Percentiles rank a stretch among this genome's conserved stretches.
Conservation (phyloP, 2,797 vertebrate genomes). For the Podarcis lilfordi region DNA sequence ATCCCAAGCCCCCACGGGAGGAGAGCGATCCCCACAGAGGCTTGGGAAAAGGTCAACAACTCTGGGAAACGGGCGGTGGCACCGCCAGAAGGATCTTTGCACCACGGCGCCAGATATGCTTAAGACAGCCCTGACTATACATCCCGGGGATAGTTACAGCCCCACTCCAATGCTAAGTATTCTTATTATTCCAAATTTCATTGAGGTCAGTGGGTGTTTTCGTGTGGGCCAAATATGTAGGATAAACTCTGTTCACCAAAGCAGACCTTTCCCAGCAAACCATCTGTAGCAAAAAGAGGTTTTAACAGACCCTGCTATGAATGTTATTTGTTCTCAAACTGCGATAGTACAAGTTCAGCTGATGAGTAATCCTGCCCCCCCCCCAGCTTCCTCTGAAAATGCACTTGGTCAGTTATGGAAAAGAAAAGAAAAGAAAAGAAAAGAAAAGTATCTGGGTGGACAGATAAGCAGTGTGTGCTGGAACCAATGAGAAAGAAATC, state of each 20-base stretch:
- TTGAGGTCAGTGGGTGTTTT: neutral
- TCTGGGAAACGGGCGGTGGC: too few species aligned
- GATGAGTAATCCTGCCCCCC: neutral
- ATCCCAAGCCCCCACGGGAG: too few species aligned
- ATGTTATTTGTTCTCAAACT: neutral
- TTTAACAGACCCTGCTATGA: neutral
- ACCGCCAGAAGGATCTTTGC: too few species aligned
- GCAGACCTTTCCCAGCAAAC: slow-evolving; percentile 5
- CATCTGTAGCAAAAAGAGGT: neutral
- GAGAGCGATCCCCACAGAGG: too few species aligned
- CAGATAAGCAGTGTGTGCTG: neutral
- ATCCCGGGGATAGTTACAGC: too few species aligned
- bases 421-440: neutral
- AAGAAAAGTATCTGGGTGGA: too few species aligned
- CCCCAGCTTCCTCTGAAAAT: slow-evolving; percentile 1
- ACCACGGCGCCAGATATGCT: too few species aligned
- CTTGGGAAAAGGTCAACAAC: too few species aligned
- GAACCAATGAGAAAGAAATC: neutral
- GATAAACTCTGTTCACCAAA: neutral
- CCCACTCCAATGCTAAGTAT: too few species aligned
- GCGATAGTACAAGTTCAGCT: neutral
- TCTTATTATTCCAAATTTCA: neutral
- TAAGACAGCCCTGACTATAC: too few species aligned
- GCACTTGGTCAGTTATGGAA: neutral
- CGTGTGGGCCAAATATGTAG: neutral